Base-by-base conservation (phyloP, 30 jellyfish, hydroid and myxozoan genomes). In the Pseudorhiza aurosa region DNA sequence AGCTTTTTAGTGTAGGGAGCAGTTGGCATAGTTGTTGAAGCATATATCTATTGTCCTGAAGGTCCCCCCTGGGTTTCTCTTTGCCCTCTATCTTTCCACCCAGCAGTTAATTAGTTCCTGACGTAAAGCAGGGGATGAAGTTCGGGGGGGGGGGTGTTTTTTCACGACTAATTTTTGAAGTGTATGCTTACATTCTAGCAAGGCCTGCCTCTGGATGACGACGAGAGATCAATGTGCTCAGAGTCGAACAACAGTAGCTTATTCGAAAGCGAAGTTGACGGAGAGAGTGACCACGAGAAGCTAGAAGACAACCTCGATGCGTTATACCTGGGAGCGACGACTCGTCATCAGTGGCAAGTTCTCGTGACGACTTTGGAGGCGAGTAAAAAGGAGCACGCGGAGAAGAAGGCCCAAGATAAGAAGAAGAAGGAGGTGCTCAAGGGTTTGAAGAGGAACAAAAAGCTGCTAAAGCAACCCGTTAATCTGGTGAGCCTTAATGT, bases 301-400 rank as follows among this genome's bases (percentile, higher is more conserved):
- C 74, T 93, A 21, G 99, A 86, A 50, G 97, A 86, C 47, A 93
- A 93, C 85, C 87, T 93, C 1, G 99, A 93, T 58, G 97, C 94
- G 19, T 53, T 93, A 76, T 93, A 85, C 92, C 89, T 93, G 28
- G 99, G 99, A 19, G 96, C 99, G 22, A 93, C 99, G 22, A 93
- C 99, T 26, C 47, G 99, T 53, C 99, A 93, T 72, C 99, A 93
- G 77, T 93, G 99, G 99, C 99, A 93, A 81, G 95, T 93, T 6
- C 76, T 75, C 15, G 84, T 69, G 22, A 33, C 91, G 8, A 92
- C 98, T 2, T 57, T 92, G 57, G 85, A 82, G 35, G 96, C 94
- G 2, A 92, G 98, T 42, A 92, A 81, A 77, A 85, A 85, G 58
- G 98, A 92, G 70, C 95, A 89, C 19, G 88, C 81, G 21, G 91